Base-by-base conservation (phyloP, 1,140 invertebrate species). In the Phortica variegata region DNA sequence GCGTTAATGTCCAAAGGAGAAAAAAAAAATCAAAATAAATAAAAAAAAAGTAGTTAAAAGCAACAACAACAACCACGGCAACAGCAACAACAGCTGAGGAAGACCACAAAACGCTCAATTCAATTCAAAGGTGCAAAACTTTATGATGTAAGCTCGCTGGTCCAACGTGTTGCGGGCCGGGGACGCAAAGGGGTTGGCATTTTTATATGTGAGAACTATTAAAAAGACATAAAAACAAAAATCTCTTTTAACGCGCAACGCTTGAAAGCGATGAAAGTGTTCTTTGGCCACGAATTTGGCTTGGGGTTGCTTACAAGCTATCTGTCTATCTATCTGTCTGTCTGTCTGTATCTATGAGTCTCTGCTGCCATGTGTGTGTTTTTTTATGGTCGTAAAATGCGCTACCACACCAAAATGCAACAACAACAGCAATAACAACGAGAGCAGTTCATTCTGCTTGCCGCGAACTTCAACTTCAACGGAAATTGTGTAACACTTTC, bases 191-290 rank as follows among this genome's bases (percentile, higher is more conserved):
- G n/a, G 29, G 29, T n/a, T n/a, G n/a, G 34, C 17, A 52, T 13
- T 26, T 26, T 15, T 34, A 49, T 62, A 70, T 73, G 70, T 71
- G 70, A 70, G 61, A 73, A 73, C 65, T 73, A 73, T 73, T 73
- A 73, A 73, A 73, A 73, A 71, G 60, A 61, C 62, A 71, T 73
- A 73, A 73, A 72, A 54, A 47, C 26, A 16, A 21, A n/a, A n/a
- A 26, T 26, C n/a, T n/a, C 23, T 26, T 26, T 26, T 26, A 26
- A 26, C 23, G 23, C 23, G 10, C 23, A n/a, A n/a, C n/a, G n/a
- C n/a, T n/a, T n/a, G n/a, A n/a, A n/a, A n/a, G n/a, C n/a, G n/a
- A n/a, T 6, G 5, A 26, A 26, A 26, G 23, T 26, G 23, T 10
- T 26, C 23, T 26, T 6, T 6, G 10, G 10, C 5, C 5, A 26